phyloP scores from a whole-genome alignment of 2,888 invertebrate genomes.

The Brachylomia viminalis region DNA sequence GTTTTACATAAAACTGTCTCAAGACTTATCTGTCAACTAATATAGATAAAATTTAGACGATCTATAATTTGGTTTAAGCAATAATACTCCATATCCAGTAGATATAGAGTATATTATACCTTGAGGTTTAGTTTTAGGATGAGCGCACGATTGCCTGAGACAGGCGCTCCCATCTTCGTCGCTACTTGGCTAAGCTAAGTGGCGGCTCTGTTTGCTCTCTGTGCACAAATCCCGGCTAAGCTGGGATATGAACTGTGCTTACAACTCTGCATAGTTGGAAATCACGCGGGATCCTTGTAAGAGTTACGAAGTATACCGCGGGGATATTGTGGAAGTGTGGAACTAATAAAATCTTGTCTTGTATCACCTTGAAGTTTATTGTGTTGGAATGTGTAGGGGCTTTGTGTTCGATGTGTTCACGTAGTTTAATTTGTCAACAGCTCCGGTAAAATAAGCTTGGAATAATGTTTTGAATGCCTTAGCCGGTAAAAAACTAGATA shows the following conservation, averaged over 20 bases:
- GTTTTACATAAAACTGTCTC: conserved; percentile 35
- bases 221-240: conserved; percentile 71
- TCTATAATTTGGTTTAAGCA: conserved; percentile 19
- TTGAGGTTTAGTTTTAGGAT: conserved; percentile 35
- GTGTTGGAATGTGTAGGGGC: conserved; percentile 16
- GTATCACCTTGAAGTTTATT: conserved; percentile 40
- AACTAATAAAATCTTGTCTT: conserved; percentile 54
- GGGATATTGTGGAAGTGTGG: conserved; percentile 30
- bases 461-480: background rate
- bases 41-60: conserved; percentile 17
- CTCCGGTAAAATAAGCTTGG: background rate
- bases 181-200: conserved; percentile 66
- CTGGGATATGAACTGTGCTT: conserved; percentile 65
- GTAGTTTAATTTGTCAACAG: conserved; percentile 8
- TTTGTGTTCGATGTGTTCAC: conserved; percentile 11
- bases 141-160: conserved; percentile 46
- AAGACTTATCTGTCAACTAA: conserved; percentile 28
- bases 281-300: conserved; percentile 55
- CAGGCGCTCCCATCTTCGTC: conserved; percentile 60
- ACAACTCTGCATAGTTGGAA: conserved; percentile 65
- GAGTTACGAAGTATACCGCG: conserved; percentile 43
- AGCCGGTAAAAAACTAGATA: no score
- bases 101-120: conserved; percentile 29
- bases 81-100: conserved; percentile 11
- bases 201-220: conserved; percentile 67